Evolutionary conservation across 2,113 vertebrate species (phyloP), one percentile per base, ranked within the genome.

Genomic region (Oryzias javanicus): DNA sequence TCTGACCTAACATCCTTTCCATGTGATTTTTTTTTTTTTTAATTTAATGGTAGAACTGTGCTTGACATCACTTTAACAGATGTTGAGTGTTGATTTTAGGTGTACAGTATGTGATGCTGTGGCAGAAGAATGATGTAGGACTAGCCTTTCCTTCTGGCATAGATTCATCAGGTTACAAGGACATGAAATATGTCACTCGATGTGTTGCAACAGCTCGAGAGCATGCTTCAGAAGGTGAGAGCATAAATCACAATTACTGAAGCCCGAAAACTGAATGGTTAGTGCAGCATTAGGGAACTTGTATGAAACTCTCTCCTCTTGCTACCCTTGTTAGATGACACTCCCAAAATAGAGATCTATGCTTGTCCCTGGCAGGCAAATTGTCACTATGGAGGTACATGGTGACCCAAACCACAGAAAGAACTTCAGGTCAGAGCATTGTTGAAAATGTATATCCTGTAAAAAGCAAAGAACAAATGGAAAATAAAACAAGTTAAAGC

Each of bases 241-340:
- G 66, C 73, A 91, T 91, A 90, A 91, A 91, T 91, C 88, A 89
- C 84, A 87, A 89, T 90, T 87, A 91, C 72, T 82, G 81, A 83
- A 71, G 82, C 80, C 74, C 66, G 66, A 90, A 89, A 69, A 72
- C 72, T 78, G 77, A 72, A 86, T 83, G 70, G 60, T 74, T 62
- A 63, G 65, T 48, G 60, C 60, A 62, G 59, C 70, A 42, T 62
- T 64, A 19, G 80, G 45, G 62, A 79, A 74, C 79, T 67, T 80
- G 74, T 83, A 86, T 78, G 74, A 82, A 67, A 67, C 58, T 78
- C 59, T 66, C 76, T 77, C 71, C 67, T 65, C 68, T 57, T 55
- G 66, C 59, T 76, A 76, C 76, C 86, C 78, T 87, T 84, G 74
- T 79, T 88, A 85, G 91, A 88, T 89, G 83, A 88, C 90, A 89